Evolutionary conservation across 1,140 invertebrate genomes (phyloP), one percentile per base, ranked within the genome.

Genomic region (Drosophila littoralis): DNA sequence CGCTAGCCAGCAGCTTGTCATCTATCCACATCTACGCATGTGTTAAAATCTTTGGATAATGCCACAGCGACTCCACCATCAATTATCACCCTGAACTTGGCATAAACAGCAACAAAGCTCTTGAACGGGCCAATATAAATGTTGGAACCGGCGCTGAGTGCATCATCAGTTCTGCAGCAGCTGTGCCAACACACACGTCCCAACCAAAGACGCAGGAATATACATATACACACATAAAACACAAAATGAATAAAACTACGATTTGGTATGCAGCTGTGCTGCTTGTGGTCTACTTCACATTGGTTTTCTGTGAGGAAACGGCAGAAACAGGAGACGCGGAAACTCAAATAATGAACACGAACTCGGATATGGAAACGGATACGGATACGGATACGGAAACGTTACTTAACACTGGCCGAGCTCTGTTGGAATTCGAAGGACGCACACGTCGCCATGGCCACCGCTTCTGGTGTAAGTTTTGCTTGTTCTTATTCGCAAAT

Each of bases 71-170:
- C 58, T 59, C 13, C 15, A 43, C 36, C 67, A 76, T 76, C 59
- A 88, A 88, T 89, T 89, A 89, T 89, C 84, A 89, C 84, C 61
- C 54, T 75, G 80, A 84, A 68, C 84, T 86, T 79, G 79, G 69
- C 0, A 45, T 12, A 22, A 9, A n/a, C 60, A 70, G 48, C 60
- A 71, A 64, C 51, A 65, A 63, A 58, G 6, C 9, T 32, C 22
- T 57, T 32, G 7, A 51, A 36, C 33, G 42, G 42, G 10, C 43
- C 51, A 60, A 77, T 89, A 89, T 89, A 89, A 65, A 88, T 89
- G 61, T 59, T 51, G 40, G 33, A 35, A 17, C 5, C 22, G 40
- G 45, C 48, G 15, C 48, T 0, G 48, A 75, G 68, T 85, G 81
- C 80, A 89, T 84, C 68, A 90, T 85, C 77, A 80, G 64, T 77